Evolutionary conservation across 2,888 invertebrate genomes (phyloP), one percentile per base, ranked within the genome.

Genomic region (Diaphora mendica): DNA sequence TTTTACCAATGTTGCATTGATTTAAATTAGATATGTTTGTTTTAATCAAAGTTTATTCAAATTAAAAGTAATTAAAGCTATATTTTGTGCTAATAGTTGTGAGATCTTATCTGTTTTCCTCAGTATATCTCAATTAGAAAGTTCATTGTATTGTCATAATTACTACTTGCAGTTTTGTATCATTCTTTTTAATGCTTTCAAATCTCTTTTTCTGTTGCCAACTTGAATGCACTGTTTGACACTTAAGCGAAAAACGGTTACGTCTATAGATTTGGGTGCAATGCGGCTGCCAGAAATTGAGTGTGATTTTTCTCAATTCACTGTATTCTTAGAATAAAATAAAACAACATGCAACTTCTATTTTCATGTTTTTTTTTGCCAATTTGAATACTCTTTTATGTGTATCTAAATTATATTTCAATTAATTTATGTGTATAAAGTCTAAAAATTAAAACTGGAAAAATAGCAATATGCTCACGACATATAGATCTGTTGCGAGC

Each of bases 261-360:
- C 79, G 80, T 83, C 82, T 72, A 87, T 87, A 85, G 82, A 79
- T 87, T 82, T 81, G 79, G 80, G 82, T 86, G 89, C 89, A 89
- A 82, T 88, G 89, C 87, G 83, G 88, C 87, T 84, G 78, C 80
- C 76, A 85, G 80, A 81, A 78, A 75, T 75, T 65, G 48, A 74
- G 62, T 72, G 35, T 73, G 76, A 33, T 77, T 81, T 80, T 48
- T 20, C 5, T 81, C 75, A 78, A 75, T 79, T 74, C 73, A 73
- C 67, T 82, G 76, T 74, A 76, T 80, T 81, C 71, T 78, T 79
- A 30, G 26, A 48, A 42, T 39, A 64, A 55, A 39, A 9, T 48
- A 66, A 17, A 68, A 39, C 23, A 72, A 35, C 4, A 11, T 39
- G 11, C 0, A 11, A 44, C 44, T 44, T 44, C 3, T 44, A 44